Percentiles rank a stretch among this genome's conserved stretches.
Conservation (phyloP, 2,797 vertebrate genomes). For the Alcedo atthis region DNA sequence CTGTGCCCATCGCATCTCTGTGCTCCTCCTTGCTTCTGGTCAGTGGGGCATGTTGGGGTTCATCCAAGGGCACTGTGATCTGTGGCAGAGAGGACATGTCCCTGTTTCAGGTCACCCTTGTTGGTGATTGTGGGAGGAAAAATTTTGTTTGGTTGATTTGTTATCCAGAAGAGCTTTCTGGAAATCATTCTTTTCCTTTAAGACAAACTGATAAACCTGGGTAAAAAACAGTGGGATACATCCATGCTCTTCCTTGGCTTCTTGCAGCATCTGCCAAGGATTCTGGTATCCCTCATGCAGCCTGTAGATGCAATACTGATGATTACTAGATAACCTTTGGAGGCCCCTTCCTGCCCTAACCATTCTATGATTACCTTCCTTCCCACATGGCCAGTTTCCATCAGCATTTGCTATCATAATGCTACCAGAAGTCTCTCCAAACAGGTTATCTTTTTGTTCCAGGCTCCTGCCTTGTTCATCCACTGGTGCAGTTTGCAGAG, state of each 20-base stretch:
- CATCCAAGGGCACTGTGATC: background rate
- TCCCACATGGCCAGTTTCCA: background rate
- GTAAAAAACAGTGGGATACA: background rate
- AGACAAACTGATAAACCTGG: background rate
- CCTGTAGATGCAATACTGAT: background rate
- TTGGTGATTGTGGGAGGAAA: background rate
- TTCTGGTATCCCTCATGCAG: background rate
- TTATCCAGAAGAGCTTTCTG: background rate
- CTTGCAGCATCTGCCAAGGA: background rate
- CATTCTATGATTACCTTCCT: background rate
- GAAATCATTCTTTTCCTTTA: background rate
- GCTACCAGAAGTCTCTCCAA: background rate
- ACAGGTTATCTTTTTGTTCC: background rate
- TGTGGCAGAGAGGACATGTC: background rate
- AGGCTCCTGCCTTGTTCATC: background rate
- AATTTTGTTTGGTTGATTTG: background rate
- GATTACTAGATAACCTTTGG: background rate
- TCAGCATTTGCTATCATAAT: background rate
- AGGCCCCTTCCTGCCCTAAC: too few relatives aligned
- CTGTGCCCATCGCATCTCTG: background rate
- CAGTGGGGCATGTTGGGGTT: accelerated
- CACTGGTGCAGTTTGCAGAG: background rate
- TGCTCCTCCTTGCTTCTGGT: background rate
- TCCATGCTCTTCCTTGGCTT: background rate
- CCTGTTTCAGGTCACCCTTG: background rate